Evolutionary conservation across 1,140 invertebrate genomes (phyloP).

Genomic region (Micrasema minimum): DNA sequence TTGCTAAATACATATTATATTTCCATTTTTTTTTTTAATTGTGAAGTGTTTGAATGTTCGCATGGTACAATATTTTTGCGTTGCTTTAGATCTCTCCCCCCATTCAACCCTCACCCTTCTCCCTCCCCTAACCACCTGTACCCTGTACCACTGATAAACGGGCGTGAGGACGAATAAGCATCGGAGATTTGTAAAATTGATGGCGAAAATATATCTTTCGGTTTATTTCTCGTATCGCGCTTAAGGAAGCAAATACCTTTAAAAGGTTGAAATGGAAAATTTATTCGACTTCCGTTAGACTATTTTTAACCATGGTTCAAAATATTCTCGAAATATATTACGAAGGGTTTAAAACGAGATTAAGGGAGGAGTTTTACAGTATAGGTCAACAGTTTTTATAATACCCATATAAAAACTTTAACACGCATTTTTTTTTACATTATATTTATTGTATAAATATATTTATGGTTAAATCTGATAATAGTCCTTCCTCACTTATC

Average conservation of each 20-base stretch:
- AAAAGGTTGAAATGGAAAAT: background rate
- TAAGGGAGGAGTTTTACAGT: no score
- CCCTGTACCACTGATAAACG: no score
- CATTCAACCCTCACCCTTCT: background rate
- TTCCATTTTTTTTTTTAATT: conserved; percentile 2
- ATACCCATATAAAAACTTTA: no score
- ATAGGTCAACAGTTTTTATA: no score
- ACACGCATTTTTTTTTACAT: no score
- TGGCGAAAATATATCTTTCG: conserved; percentile 22
- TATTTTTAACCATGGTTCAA: no score
- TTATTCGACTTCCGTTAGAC: no score
- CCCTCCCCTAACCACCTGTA: conserved; percentile 22
- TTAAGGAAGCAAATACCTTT: background rate
- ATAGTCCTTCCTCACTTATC: no score
- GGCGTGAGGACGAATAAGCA: conserved; percentile 37
- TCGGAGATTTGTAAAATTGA: conserved; percentile 25
- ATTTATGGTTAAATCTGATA: no score
- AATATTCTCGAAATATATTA: no score
- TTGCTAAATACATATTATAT: background rate
- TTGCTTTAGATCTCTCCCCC: conserved; percentile 10
- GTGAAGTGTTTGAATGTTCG: background rate
- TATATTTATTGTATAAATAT: no score
- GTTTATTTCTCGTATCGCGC: conserved; percentile 3
- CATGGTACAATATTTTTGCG: conserved; percentile 12
- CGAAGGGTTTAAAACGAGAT: no score